These are phyloP conservation scores for Hemibagrus wyckioides DNA, from an alignment of 2,113 vertebrate genomes.

Conservation along the genomic window DNA sequence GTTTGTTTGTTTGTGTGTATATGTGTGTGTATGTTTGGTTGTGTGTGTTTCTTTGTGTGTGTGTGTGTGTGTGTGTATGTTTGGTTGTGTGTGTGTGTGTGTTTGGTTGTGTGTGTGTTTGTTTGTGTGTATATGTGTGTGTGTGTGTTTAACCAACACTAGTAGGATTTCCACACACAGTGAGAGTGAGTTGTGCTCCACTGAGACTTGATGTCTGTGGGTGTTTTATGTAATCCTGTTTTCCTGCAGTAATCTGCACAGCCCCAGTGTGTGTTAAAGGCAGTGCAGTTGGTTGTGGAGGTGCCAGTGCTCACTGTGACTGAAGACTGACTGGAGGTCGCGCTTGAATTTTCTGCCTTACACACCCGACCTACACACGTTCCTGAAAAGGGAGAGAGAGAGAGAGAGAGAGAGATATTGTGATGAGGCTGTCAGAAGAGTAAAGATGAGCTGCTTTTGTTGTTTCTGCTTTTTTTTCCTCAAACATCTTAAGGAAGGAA, in stretches of 20 bases:
- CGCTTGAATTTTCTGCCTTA: neutral
- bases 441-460: neutral
- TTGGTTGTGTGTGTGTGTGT: neutral
- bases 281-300: slow-evolving; percentile 8
- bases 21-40: slow-evolving; percentile 20
- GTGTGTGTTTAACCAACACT: slow-evolving; percentile 25
- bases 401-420: neutral
- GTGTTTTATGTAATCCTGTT: slow-evolving; percentile 39
- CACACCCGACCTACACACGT: neutral
- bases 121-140: no score
- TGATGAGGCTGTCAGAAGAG: neutral
- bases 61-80: neutral
- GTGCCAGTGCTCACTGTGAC: neutral
- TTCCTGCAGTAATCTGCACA: slow-evolving; percentile 5
- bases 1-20: slow-evolving; percentile 4
- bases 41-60: neutral
- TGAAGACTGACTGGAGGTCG: neutral
- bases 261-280: slow-evolving; percentile 6
- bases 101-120: no score
- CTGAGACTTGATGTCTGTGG: slow-evolving; percentile 21
- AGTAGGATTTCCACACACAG: neutral
- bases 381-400: neutral
- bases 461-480: neutral
- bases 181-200: neutral
- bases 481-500: slow-evolving; percentile 4